Evolutionary conservation across 1,140 invertebrate species (phyloP).

Genomic region (Thereuonema tuberculata): DNA sequence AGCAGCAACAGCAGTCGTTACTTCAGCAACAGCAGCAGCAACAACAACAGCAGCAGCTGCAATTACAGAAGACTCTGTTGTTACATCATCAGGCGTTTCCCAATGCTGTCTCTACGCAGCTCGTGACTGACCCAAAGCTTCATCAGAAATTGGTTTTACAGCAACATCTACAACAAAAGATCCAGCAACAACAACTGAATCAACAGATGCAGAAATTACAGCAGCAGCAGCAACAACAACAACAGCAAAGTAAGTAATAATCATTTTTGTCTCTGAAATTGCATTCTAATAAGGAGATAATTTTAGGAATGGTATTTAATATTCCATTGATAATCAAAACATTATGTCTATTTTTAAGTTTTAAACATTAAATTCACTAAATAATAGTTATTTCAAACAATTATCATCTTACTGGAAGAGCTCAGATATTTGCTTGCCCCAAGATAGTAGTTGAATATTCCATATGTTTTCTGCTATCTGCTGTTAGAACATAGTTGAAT

Average conservation of each 20-base stretch:
- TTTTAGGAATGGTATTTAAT: too few relatives aligned
- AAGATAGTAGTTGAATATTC: too few relatives aligned
- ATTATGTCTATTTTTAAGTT: too few relatives aligned
- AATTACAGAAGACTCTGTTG: conserved; percentile 29
- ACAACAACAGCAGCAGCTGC: conserved; percentile 37
- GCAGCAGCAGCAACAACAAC: conserved; percentile 38
- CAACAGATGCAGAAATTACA: conserved; percentile 33
- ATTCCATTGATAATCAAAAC: too few relatives aligned
- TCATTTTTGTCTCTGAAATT: too few relatives aligned
- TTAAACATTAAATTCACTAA: too few relatives aligned
- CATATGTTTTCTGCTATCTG: too few relatives aligned
- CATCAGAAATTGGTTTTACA: conserved; percentile 43
- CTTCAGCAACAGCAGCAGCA: conserved; percentile 53
- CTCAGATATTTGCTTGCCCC: too few relatives aligned
- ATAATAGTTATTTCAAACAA: too few relatives aligned
- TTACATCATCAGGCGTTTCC: conserved; percentile 2
- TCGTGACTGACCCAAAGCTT: conserved; percentile 25
- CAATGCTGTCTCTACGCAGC: conserved; percentile 39
- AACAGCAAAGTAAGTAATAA: conserved; percentile 39
- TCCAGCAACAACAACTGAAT: conserved; percentile 37
- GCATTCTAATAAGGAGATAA: too few relatives aligned
- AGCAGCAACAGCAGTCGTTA: conserved; percentile 31
- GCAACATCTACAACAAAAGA: conserved; percentile 52
- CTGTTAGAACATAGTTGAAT: too few relatives aligned
- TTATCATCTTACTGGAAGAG: too few relatives aligned